These are phyloP conservation scores for Parazoanthus swiftii DNA, from an alignment of 92 coral and sea anemone species.

Conservation along the genomic window DNA sequence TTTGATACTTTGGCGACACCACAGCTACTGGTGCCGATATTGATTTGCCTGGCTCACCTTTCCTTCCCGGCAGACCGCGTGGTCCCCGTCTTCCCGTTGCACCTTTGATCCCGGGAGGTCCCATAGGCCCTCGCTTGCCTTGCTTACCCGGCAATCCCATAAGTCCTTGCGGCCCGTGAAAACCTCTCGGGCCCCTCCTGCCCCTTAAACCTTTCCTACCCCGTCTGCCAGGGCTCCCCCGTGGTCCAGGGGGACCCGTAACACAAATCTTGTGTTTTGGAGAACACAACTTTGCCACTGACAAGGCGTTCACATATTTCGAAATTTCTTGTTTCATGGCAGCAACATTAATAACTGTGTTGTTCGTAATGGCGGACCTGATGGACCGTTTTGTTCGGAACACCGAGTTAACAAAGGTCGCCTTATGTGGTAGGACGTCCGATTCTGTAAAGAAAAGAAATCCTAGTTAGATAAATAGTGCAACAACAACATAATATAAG, in stretches of 20 bases:
- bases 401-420: too few relatives aligned
- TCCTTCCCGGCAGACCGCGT: conserved; percentile 29
- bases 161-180: conserved; percentile 5
- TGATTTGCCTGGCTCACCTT: conserved; percentile 35
- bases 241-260: background rate
- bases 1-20: background rate
- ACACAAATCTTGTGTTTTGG: background rate
- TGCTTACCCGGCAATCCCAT: conserved; percentile 32
- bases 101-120: conserved; percentile 2
- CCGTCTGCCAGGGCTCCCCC: background rate
- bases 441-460: too few relatives aligned
- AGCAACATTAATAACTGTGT: background rate
- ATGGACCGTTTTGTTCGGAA: background rate
- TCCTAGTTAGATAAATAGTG: too few relatives aligned
- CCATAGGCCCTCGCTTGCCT: conserved; percentile 32
- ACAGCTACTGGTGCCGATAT: conserved; percentile 31
- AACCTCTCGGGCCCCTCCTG: background rate
- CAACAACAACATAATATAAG: too few relatives aligned
- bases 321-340: background rate
- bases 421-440: too few relatives aligned
- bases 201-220: conserved; percentile 11
- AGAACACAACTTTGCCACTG: conserved; percentile 5
- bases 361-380: background rate
- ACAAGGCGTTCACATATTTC: background rate
- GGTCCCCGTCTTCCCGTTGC: conserved; percentile 17